These are phyloP conservation scores for Enteromius anoplus DNA, from an alignment of 2,797 vertebrate genomes.

Conservation along the genomic window DNA sequence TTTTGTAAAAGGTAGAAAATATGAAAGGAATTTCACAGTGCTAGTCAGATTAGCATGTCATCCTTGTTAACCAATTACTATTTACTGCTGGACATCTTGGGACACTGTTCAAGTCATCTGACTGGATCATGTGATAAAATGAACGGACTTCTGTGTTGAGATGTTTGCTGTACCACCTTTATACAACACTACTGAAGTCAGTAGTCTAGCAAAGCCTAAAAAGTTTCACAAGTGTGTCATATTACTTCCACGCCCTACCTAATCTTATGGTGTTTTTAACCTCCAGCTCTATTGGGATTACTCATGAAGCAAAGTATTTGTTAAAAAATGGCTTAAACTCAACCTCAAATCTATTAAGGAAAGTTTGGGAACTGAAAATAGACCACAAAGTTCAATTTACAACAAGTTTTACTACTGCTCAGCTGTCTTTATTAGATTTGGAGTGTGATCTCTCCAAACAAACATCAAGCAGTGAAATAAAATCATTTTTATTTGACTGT, in stretches of 20 bases:
- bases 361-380: neutral
- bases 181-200: neutral
- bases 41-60: neutral
- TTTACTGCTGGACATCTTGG: slow-evolving; percentile 23
- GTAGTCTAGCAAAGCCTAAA: neutral
- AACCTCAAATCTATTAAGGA: neutral
- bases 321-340: neutral
- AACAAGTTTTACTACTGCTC: neutral
- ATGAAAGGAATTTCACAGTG: neutral
- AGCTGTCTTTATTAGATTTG: neutral
- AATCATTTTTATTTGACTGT: neutral
- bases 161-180: neutral
- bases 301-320: neutral
- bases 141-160: neutral
- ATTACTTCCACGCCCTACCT: neutral
- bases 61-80: slow-evolving; percentile 18
- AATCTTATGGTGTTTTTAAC: neutral
- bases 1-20: neutral
- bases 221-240: neutral
- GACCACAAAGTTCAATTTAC: neutral
- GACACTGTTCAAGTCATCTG: slow-evolving; percentile 28
- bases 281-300: neutral
- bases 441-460: neutral
- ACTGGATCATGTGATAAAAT: slow-evolving; percentile 31
- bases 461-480: neutral